Evolutionary conservation across 2,113 vertebrate genomes (phyloP).

Genomic region (Hoplias malabaricus): DNA sequence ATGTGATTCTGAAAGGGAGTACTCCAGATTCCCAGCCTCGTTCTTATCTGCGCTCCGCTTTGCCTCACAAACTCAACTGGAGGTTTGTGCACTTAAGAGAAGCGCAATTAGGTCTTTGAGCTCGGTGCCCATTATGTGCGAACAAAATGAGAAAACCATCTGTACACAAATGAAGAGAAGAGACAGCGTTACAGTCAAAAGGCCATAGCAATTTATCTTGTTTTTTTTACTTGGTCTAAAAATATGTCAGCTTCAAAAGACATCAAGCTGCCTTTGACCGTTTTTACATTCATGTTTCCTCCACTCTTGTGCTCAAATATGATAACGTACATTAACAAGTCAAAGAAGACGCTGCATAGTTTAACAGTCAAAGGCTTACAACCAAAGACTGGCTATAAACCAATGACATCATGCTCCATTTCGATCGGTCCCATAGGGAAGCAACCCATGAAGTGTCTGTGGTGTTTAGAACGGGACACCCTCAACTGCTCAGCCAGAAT

Average conservation of each 20-base stretch:
- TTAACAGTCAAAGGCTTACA: background rate
- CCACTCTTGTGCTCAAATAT: background rate
- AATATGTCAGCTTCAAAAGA: background rate
- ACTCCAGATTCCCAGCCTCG: slow-evolving; percentile 73
- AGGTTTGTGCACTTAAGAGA: slow-evolving; percentile 71
- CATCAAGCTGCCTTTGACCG: background rate
- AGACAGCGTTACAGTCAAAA: background rate
- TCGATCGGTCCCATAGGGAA: background rate
- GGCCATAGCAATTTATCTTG: background rate
- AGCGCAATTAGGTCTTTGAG: slow-evolving; percentile 63
- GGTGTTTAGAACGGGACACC: background rate
- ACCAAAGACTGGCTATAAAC: background rate
- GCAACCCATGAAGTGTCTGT: background rate
- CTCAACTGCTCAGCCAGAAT: background rate
- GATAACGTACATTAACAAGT: background rate
- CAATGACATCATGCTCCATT: background rate
- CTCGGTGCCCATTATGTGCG: slow-evolving; percentile 42
- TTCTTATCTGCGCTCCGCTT: slow-evolving; percentile 69
- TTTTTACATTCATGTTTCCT: background rate
- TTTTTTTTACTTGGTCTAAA: background rate
- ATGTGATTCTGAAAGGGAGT: slow-evolving; percentile 79
- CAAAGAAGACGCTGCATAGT: background rate
- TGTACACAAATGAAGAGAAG: background rate
- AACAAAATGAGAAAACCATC: slow-evolving; percentile 13
- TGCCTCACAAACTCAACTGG: slow-evolving; percentile 73